These are phyloP conservation scores for Nyctibius grandis DNA, from an alignment of 2,797 vertebrate species.

Conservation along the genomic window DNA sequence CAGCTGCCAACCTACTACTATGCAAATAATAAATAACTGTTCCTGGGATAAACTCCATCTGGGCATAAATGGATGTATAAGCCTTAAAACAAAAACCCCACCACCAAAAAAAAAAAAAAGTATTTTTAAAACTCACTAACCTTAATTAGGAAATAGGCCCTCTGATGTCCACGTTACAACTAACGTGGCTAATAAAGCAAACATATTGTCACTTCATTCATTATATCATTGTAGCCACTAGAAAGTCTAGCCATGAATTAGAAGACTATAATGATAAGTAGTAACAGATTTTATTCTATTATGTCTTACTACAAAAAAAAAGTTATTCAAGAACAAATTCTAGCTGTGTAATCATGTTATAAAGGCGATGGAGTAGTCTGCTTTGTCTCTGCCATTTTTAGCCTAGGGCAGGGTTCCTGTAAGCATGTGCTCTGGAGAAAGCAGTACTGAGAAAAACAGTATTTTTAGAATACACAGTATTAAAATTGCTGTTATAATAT, in stretches of 20 bases:
- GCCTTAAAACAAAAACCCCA: background rate
- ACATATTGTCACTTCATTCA: too few relatives aligned
- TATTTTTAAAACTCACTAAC: background rate
- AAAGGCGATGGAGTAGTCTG: background rate
- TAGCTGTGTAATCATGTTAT: background rate
- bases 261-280: background rate
- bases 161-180: background rate
- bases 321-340: background rate
- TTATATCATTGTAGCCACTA: background rate
- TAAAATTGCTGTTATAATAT: background rate
- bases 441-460: fast-evolving
- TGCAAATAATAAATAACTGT: background rate
- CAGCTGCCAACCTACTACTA: background rate
- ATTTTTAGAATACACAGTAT: background rate
- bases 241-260: background rate
- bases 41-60: background rate
- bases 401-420: background rate
- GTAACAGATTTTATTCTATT: background rate
- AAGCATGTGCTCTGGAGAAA: background rate
- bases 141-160: background rate
- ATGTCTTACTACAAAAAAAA: background rate
- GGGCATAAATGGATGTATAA: background rate
- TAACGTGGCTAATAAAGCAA: background rate
- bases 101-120: background rate
- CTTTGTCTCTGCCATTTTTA: background rate